Conservation (phyloP, 2,888 invertebrate genomes). For the Amorpha juglandis region DNA sequence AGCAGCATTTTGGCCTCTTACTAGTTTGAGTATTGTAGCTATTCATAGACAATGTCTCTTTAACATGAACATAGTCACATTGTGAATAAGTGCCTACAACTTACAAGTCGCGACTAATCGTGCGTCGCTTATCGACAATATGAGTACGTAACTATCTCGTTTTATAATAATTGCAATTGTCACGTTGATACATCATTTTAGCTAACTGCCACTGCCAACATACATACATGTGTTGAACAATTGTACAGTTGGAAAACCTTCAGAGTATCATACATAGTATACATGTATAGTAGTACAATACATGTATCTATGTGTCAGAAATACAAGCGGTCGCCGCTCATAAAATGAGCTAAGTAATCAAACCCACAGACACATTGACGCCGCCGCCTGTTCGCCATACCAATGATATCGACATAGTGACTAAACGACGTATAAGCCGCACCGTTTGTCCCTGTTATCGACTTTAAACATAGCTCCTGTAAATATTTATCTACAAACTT, state of each 20-base stretch:
- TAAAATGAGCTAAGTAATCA: constrained; percentile 73
- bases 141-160: not conserved
- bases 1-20: too few species aligned
- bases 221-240: not conserved
- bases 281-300: too few species aligned
- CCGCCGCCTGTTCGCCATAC: constrained; percentile 74
- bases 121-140: constrained; percentile 1
- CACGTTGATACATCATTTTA: constrained; percentile 2
- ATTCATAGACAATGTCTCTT: too few species aligned
- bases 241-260: not conserved
- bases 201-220: too few species aligned
- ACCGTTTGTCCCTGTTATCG: constrained; percentile 32
- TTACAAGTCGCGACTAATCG: not conserved
- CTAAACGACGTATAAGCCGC: constrained; percentile 52
- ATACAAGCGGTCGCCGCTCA: constrained; percentile 68
- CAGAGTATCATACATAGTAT: too few species aligned
- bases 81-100: not conserved
- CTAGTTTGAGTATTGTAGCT: too few species aligned
- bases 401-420: constrained; percentile 51
- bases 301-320: constrained; percentile 25
- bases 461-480: constrained; percentile 41
- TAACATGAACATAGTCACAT: not conserved
- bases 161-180: constrained; percentile 6
- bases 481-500: constrained; percentile 43
- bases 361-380: constrained; percentile 80